phyloP scores from a whole-genome alignment of 2,888 invertebrate species.

The Cataglyphis albicans region DNA sequence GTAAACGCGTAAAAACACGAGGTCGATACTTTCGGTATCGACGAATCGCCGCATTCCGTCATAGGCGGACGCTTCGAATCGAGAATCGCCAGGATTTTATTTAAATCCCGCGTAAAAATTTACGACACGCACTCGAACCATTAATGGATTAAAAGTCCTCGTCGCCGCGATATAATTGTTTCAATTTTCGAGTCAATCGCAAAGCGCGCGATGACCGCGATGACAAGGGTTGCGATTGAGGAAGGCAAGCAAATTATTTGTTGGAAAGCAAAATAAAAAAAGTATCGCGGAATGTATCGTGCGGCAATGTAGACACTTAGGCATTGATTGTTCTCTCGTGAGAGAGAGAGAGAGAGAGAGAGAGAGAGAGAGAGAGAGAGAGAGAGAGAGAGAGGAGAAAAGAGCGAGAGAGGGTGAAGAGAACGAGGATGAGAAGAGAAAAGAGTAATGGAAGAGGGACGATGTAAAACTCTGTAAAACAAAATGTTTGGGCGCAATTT shows the following conservation, averaged over 20 bases:
- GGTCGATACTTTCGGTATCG: conserved; percentile 59
- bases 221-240: conserved; percentile 41
- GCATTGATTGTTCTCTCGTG: conserved; percentile 20
- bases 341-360: background rate
- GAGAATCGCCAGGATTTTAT: conserved; percentile 66
- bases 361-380: background rate
- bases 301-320: conserved; percentile 10
- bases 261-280: conserved; percentile 56
- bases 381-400: background rate
- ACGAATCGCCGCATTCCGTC: conserved; percentile 28
- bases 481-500: conserved; percentile 76
- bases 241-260: conserved; percentile 63
- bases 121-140: conserved; percentile 67
- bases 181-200: conserved; percentile 71
- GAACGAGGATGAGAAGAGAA: background rate
- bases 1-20: conserved; percentile 13
- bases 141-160: conserved; percentile 73
- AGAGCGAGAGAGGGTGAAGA: background rate
- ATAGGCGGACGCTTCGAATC: conserved; percentile 25
- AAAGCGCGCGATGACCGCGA: conserved; percentile 61
- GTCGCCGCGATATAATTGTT: conserved; percentile 70
- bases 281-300: conserved; percentile 42
- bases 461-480: conserved; percentile 68
- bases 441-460: conserved; percentile 8
- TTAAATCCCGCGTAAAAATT: conserved; percentile 71